Evolutionary conservation across 2,797 vertebrate species (phyloP), one percentile per base, ranked within the genome.

Genomic region (Natrix natrix): DNA sequence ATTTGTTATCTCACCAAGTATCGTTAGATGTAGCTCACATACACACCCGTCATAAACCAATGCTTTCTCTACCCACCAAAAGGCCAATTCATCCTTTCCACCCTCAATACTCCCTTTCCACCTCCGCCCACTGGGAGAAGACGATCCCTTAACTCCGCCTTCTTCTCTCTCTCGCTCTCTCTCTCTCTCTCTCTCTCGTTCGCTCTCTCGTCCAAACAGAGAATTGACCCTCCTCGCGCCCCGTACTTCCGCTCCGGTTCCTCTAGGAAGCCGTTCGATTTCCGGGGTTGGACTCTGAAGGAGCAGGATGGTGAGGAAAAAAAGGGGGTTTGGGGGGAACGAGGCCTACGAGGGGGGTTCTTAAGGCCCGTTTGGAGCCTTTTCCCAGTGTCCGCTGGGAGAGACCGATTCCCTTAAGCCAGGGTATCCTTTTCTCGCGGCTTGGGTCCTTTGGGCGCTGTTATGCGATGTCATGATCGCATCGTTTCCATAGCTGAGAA

Each of bases 271-370:
- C 97, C 93, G 6, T 11, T 1, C 97, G 95, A 94, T 95, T 92
- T 94, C 87, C 89, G 94, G 90, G 91, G 97, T 43, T 13, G 1
- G 43, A 14, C 4, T 52, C 87, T 89, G 32, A 86, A 93, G n/a
- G n/a, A 78, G 93, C 55, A 95, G 97, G 95, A 98, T 98, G 98
- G 98, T 98, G 97, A 98, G 98, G 98, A 95, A 90, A 37, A 74
- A 74, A 74, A 90, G 60, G 91, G 3, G 5, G 5, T 1, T 52
- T 1, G 60, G 1, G 59, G 6, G 55, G 1, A 5, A 7, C 4
- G 14, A 12, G 54, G 22, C 7, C 0, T 2, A 12, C 0, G 63
- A 43, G 26, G 5, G 16, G 7, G 0, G 26, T 63, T 43, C 16
- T 2, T 48, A 0, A 5, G 3, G 17, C 59, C 16, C 4, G 66